Base-by-base conservation (phyloP, 2,113 vertebrate genomes). In the Tachycineta bicolor region DNA sequence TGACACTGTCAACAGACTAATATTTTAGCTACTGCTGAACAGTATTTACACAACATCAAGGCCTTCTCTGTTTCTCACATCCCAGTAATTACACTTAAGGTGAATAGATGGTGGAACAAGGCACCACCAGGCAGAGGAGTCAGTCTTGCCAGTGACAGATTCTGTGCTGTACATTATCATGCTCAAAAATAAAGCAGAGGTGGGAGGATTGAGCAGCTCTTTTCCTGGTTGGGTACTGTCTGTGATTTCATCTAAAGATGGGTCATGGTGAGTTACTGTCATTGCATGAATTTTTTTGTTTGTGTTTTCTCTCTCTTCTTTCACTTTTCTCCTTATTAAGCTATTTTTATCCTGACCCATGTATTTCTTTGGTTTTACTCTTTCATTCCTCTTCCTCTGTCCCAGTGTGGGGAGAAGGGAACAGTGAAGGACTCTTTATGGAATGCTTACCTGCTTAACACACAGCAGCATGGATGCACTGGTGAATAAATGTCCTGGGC, bases 321-420 rank as follows among this genome's bases (percentile, higher is more conserved):
- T 23, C 12, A 43, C 22, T 84, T 56, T 16, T 29, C 6, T 14
- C 37, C 7, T 43, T 69, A 19, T 2, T 56, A 52, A 69, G 46
- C 4, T 39, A 14, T 43, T 70, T 77, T 50, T 47, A n/a, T 24
- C 8, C 21, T 2, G 2, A 13, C 3, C 8, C 10, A 9, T 13
- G 11, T 12, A 12, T 49, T 70, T 82, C 34, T 21, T 63, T 53
- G 12, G 1, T 85, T 85, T 82, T 39, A 11, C 5, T 69, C 4
- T 70, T 78, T 29, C 14, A 52, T 68, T 58, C 8, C 8, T 62
- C 5, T 83, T 63, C 23, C 4, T n/a, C 10, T 1, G 2, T 69
- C 25, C 14, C 2, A 10, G 5, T 37, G 12, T 2, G 6, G 2
- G 12, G 4, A 11, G 44, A 18, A 53, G 0, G 4, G 14, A 65